phyloP scores from a whole-genome alignment of 2,113 vertebrate species.

The Pygoscelis antarcticus region DNA sequence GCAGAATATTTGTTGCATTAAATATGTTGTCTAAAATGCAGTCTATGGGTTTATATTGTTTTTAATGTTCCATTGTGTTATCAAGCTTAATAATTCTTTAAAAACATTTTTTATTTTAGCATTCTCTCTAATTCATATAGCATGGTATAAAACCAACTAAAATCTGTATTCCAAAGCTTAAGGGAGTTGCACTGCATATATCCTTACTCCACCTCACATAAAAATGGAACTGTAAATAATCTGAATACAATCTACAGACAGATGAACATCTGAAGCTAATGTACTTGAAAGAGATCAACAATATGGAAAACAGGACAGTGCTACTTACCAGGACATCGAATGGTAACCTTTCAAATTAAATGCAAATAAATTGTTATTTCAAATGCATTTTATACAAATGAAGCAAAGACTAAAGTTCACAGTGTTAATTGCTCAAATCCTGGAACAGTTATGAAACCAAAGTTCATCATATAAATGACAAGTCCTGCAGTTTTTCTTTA shows the following conservation, averaged over 20 bases:
- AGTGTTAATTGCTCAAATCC: constrained; percentile 10
- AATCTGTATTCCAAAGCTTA: neutral
- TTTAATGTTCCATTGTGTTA: neutral
- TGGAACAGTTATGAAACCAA: neutral
- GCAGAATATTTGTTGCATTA: neutral
- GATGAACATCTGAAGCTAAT: constrained; percentile 4
- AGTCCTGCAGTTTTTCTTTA: neutral
- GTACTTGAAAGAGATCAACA: neutral
- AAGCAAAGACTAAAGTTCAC: constrained; percentile 2
- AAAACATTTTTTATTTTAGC: neutral
- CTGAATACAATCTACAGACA: neutral
- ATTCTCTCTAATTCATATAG: neutral
- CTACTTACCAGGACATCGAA: neutral
- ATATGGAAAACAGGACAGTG: neutral
- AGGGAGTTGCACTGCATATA: neutral
- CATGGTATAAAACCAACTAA: neutral
- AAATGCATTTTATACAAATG: neutral
- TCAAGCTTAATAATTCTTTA: neutral
- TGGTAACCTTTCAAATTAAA: neutral
- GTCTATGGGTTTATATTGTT: neutral
- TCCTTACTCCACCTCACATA: neutral
- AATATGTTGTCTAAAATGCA: neutral
- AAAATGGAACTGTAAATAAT: neutral
- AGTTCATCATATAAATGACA: constrained; percentile 1
- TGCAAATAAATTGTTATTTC: neutral